Conservation (phyloP, 2,888 invertebrate genomes). For the Neoitamus cyanurus region DNA sequence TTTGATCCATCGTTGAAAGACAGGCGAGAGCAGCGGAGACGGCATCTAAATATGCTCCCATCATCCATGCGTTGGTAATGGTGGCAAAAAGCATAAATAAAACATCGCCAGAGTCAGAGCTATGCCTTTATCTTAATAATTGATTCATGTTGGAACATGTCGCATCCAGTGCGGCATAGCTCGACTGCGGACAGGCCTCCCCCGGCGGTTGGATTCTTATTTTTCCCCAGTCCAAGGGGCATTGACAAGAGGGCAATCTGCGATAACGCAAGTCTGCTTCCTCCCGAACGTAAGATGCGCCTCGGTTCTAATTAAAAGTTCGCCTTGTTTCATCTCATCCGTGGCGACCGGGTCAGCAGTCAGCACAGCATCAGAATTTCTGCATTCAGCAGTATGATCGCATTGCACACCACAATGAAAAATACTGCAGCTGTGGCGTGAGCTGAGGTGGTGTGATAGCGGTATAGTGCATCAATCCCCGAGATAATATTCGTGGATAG, state of each 20-base stretch:
- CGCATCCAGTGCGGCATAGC: not conserved
- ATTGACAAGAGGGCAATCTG: not conserved
- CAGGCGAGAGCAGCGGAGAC: not conserved
- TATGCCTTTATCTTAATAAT: not conserved
- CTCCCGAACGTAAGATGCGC: not conserved
- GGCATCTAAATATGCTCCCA: not conserved
- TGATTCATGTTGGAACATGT: not conserved
- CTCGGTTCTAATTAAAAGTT: not conserved
- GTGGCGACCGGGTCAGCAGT: not conserved
- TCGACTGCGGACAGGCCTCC: not conserved
- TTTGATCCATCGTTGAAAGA: not conserved
- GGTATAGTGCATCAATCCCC: not conserved
- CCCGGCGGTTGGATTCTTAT: not conserved
- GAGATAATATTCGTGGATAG: not conserved
- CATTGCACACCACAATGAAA: not conserved
- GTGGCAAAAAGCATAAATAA: not conserved
- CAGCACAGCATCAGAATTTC: not conserved
- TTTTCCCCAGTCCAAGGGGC: not conserved
- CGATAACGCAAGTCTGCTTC: conserved; percentile 1
- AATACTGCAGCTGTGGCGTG: not conserved
- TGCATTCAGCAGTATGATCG: not conserved
- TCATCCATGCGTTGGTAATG: not conserved
- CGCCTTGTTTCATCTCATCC: conserved; percentile 1
- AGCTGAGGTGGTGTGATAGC: no score
- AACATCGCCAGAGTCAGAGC: not conserved